Conservation (phyloP, 1,140 invertebrate species). For the Oncopodura yosiiana region DNA sequence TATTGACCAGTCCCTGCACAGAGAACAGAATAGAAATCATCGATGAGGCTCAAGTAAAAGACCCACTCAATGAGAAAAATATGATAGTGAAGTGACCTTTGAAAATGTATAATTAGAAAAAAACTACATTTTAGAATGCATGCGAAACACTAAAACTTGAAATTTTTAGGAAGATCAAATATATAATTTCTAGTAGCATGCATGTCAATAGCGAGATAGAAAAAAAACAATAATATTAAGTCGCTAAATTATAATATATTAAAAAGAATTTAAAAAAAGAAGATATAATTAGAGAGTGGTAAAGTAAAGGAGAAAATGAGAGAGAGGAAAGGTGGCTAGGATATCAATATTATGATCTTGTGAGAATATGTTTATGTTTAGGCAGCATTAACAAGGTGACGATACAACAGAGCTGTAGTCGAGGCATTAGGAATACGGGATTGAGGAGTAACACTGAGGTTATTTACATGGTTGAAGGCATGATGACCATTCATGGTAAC, state of each 20-base stretch:
- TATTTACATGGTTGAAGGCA: conserved; percentile 33
- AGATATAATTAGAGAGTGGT: neutral
- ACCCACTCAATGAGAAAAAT: conserved; percentile 4
- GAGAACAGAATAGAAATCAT: conserved; percentile 32
- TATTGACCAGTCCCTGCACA: conserved; percentile 33
- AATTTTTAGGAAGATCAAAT: too few relatives aligned
- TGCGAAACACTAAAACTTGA: too few relatives aligned
- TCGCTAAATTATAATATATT: neutral
- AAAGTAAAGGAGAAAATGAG: neutral
- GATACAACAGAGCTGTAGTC: conserved; percentile 23
- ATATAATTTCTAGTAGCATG: neutral
- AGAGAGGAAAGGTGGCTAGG: neutral
- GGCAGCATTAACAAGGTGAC: conserved; percentile 33
- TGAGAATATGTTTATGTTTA: conserved; percentile 14
- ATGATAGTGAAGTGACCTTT: neutral
- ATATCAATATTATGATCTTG: neutral
- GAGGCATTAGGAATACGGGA: conserved; percentile 19
- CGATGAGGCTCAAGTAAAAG: conserved; percentile 1
- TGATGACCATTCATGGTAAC: conserved; percentile 33
- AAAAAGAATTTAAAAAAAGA: too few relatives aligned
- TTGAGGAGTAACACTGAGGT: conserved; percentile 27
- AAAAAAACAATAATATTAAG: conserved; percentile 3
- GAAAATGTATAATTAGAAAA: neutral
- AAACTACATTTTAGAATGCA: neutral
- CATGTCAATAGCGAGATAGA: neutral